Evolutionary conservation across 2,888 invertebrate species (phyloP), one percentile per base, ranked within the genome.

Genomic region (Eumerus sabulonum): DNA sequence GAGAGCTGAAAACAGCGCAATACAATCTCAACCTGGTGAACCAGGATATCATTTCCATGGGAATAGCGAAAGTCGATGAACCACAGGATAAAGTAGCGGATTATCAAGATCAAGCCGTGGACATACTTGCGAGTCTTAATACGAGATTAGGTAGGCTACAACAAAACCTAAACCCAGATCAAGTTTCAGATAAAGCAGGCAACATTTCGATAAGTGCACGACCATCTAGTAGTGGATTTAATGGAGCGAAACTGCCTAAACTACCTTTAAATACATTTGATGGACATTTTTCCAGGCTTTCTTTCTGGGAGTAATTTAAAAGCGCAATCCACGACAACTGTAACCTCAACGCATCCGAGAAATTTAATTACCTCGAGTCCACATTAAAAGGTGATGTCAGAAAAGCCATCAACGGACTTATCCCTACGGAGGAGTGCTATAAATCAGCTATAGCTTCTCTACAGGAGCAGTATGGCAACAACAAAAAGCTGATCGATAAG

Each of bases 281-380:
- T 19, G 54, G 50, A 9, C 56, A 35, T 47, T 48, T 56, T 14
- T 38, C 54, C 11, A 17, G 59, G 57, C 7, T 72, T 9, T 35
- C 64, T 14, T 72, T 72, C n/a, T 64, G 59, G 59, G 57, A 59
- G 35, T 57, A 64, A 12, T 72, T 72, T 19, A 57, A 64, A 9
- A 50, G 48, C 1, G 11, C 62, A 17, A 40, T 56, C 7, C 71
- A 63, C 5, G 56, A 56, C 38, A 54, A 62, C 35, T 13, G 18
- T 1, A 62, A 62, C 38, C 3, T 71, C 0, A 17, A 27, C 2
- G 12, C 13, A 1, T 9, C 36, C 5, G 66, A 59, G 14, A 60
- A 67, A 59, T 67, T 50, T 40, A 60, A 59, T 18, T 73, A 60
- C 7, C 45, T 73, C 0, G 40, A 73, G 9, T 67, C 60, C 1